Base-by-base conservation (phyloP, 1,140 invertebrate genomes). In the Drosophila nebulosa region DNA sequence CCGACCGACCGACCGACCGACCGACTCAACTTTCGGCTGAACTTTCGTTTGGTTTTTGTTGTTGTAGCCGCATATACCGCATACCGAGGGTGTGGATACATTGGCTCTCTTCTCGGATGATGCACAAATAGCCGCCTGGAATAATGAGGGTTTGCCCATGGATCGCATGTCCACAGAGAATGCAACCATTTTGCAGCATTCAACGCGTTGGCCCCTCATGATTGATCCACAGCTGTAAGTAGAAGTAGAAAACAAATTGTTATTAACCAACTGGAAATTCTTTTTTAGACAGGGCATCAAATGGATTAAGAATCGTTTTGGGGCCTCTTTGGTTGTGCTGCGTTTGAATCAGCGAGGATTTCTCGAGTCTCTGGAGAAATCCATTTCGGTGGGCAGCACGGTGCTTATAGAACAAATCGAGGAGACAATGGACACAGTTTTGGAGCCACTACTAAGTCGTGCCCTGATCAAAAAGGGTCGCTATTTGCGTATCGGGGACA, bases 101-200 rank as follows among this genome's bases (percentile, higher is more conserved):
- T 92, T 99, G 35, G 92, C 94, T 2, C 93, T 99, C 84, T 92
- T 99, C 55, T 97, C 97, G 3, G 97, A 99, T 90, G 97, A 98
- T 92, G 97, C 97, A 7, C 95, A 95, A 91, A 95, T 99, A 67
- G 98, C 98, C 0, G 92, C 94, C 27, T 99, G 98, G 98, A 98
- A 98, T 86, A 99, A 99, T 91, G 96, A 98, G 92, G 97, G 97
- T 3, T 92, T 99, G 56, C 98, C 98, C 7, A 96, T 95, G 67
- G 98, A 99, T 90, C 93, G 95, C 53, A 98, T 99, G 97, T 99
- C 97, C 10, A 95, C 96, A 0, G 98, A 99, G 92, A 99, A 99
- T 92, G 98, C 98, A 12, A 97, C 96, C 14, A 98, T 99, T 78
- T 92, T 99, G 18, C 96, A 95, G 6, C 97, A 96, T 91, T 97